Base-by-base conservation (phyloP, 2,888 invertebrate genomes). In the Eretmocerus hayati region DNA sequence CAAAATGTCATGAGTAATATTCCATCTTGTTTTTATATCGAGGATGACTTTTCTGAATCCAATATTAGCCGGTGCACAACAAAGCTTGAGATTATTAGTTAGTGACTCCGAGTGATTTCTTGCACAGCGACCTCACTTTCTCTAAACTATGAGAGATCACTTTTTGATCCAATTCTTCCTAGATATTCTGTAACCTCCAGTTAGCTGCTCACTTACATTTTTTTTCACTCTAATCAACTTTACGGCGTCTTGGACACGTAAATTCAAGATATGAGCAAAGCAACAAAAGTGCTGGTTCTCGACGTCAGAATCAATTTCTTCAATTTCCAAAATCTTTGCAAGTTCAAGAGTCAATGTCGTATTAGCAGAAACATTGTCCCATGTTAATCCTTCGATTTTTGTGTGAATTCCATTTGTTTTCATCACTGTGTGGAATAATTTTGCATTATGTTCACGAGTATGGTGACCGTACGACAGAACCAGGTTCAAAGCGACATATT, bases 261-360 rank as follows among this genome's bases (percentile, higher is more conserved):
- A 38, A 45, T 45, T 45, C 13, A 45, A 16, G 32, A 45, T 45
- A 22, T 45, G 22, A 4, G 18, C 31, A 13, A 45, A 32, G 18
- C 32, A 38, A 22, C 32, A 11, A 16, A 45, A 45, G 13, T 39
- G 45, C 19, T 45, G 21, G 9, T 22, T 15, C 5, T 38, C 22
- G 6, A 9, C 11, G 31, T 39, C 13, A 32, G 39, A 45, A 13
- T n/a, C 8, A 6, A 39, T 32, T 5, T 21, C 15, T 11, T 45
- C 22, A 2, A 23, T 11, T 5, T 5, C 13, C 16, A 45, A 8
- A 11, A 39, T 16, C 6, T 22, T 39, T 15, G 3, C 8, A 31
- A 32, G 36, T 22, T 45, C 39, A 9, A n/a, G 6, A 3, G 32
- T 45, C 18, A 45, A 45, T 2, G 38, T 45, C 8, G 32, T 22